Conservation (phyloP, 2,888 invertebrate genomes). For the Agelastica alni region DNA sequence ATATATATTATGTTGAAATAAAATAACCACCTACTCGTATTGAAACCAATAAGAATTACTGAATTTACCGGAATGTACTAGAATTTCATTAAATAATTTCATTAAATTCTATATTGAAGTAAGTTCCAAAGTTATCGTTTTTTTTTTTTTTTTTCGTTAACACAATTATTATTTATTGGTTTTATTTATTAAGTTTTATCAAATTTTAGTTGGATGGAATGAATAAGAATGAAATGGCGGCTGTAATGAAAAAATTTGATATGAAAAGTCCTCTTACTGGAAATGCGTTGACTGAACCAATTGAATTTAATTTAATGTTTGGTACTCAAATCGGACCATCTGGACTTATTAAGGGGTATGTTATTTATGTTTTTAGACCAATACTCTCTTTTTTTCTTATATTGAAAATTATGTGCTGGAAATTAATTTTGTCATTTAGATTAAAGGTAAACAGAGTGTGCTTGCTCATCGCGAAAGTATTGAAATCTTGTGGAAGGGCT, state of each 20-base stretch:
- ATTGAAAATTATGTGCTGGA: not conserved
- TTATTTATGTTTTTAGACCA: not conserved
- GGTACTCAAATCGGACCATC: constrained; percentile 97
- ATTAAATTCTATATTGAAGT: too few species aligned
- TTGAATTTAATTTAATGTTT: constrained; percentile 99
- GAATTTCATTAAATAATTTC: too few species aligned
- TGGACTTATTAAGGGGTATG: constrained; percentile 84
- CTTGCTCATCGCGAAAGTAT: too few species aligned
- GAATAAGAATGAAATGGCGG: constrained; percentile 86
- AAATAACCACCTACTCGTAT: too few species aligned
- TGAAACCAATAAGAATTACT: too few species aligned
- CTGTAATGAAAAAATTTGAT: constrained; percentile 79
- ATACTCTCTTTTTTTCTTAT: not conserved
- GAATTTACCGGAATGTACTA: too few species aligned
- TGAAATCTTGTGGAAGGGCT: too few species aligned
- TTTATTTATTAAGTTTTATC: constrained; percentile 10
- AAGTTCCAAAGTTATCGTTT: too few species aligned
- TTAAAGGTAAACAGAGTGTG: too few species aligned
- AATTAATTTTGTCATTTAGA: too few species aligned
- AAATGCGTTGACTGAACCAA: constrained; percentile 92
- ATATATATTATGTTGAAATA: too few species aligned
- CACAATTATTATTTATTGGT: not conserved
- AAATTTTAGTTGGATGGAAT: constrained; percentile 81
- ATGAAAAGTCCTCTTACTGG: constrained; percentile 96
- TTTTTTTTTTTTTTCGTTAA: too few species aligned